Evolutionary conservation across 2,888 invertebrate species (phyloP).

Genomic region (Drosophila villosipedis): DNA sequence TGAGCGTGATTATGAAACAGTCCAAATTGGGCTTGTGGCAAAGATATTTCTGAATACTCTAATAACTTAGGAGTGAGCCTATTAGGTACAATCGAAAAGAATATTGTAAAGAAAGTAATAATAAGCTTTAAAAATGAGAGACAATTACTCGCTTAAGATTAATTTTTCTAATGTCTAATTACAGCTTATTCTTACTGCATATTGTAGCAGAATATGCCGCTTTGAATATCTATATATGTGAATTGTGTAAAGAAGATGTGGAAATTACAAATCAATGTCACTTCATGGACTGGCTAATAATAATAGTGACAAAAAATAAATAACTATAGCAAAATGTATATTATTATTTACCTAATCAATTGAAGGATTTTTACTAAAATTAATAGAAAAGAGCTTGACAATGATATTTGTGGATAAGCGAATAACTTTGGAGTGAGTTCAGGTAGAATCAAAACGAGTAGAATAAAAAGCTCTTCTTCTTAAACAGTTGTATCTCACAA

Average conservation of each 20-base stretch:
- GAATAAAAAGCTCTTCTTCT: neutral
- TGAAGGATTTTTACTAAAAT: neutral
- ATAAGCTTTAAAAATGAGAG: neutral
- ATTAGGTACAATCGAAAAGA: neutral
- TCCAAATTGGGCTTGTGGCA: slow-evolving; percentile 15
- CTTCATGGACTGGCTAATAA: neutral
- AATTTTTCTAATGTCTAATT: neutral
- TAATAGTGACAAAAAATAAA: neutral
- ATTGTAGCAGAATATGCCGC: neutral
- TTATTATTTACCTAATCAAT: neutral
- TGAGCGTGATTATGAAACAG: slow-evolving; percentile 26
- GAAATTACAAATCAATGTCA: neutral
- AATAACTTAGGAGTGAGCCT: slow-evolving; percentile 4
- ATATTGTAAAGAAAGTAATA: neutral
- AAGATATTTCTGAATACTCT: neutral
- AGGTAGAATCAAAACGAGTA: neutral
- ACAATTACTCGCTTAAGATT: neutral
- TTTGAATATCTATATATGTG: neutral
- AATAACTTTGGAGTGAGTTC: neutral
- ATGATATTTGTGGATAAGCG: neutral
- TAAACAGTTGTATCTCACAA: neutral
- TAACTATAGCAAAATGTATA: neutral
- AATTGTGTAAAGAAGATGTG: neutral
- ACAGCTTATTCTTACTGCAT: neutral
- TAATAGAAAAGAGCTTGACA: neutral